phyloP scores from a whole-genome alignment of 1,140 invertebrate genomes.

The Aphaenogaster rudis region DNA sequence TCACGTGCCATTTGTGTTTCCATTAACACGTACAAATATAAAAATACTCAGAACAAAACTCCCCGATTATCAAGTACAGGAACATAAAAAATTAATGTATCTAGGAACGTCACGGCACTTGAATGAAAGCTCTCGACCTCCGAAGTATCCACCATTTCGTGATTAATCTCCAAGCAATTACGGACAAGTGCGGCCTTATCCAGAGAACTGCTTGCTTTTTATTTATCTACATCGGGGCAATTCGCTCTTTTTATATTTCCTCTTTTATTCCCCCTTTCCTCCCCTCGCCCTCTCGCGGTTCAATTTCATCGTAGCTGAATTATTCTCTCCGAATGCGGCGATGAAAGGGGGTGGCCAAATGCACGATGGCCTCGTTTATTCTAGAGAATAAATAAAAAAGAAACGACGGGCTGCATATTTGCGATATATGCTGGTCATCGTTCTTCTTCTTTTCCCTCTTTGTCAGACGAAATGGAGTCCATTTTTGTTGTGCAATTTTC shows the following conservation, averaged over 20 bases:
- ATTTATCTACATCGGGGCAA: conserved; percentile 60
- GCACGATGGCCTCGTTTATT: conserved; percentile 66
- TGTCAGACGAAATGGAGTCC: conserved; percentile 33
- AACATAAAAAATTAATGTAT: conserved; percentile 5
- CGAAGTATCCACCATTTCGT: conserved; percentile 42
- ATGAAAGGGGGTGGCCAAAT: conserved; percentile 49
- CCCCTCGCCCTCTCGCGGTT: background rate
- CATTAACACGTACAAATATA: background rate
- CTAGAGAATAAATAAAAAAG: conserved; percentile 61
- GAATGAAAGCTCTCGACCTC: conserved; percentile 23
- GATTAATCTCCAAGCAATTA: conserved; percentile 65
- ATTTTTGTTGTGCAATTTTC: conserved; percentile 65
- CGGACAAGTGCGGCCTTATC: conserved; percentile 34
- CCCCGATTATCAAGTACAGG: background rate
- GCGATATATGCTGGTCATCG: conserved; percentile 19
- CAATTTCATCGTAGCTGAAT: conserved; percentile 63
- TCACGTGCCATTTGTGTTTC: background rate
- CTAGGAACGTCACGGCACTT: conserved; percentile 8
- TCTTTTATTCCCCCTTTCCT: background rate
- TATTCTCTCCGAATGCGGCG: conserved; percentile 59
- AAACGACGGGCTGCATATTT: conserved; percentile 15
- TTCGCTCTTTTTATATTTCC: conserved; percentile 22
- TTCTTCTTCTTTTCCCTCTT: conserved; percentile 13
- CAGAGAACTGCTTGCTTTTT: conserved; percentile 19
- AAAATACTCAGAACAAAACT: background rate